These are phyloP conservation scores for Phortica variegata DNA, from an alignment of 1,140 invertebrate genomes.

Conservation along the genomic window DNA sequence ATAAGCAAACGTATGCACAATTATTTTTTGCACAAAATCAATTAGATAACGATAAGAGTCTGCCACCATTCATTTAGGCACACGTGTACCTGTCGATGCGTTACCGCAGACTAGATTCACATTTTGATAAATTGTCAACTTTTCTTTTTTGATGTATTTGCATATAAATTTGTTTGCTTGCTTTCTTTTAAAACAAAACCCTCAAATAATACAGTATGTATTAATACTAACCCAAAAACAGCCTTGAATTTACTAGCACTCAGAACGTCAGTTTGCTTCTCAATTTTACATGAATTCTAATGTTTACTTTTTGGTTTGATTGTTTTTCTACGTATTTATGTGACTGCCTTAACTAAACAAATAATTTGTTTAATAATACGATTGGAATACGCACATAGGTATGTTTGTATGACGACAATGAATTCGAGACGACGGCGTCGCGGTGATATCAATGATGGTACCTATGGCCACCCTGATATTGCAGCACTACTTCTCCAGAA, in stretches of 20 bases:
- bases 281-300: not conserved
- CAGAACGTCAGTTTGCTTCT: not conserved
- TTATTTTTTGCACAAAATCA: not conserved
- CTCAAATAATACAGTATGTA: not conserved
- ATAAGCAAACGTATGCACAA: conserved; percentile 14
- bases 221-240: not conserved
- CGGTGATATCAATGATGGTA: too few relatives aligned
- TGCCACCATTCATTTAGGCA: conserved; percentile 2
- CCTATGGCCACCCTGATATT: too few relatives aligned
- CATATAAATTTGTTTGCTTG: too few relatives aligned
- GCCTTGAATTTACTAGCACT: not conserved
- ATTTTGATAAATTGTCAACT: too few relatives aligned
- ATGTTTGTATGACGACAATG: too few relatives aligned
- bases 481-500: too few relatives aligned
- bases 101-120: too few relatives aligned
- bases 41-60: not conserved
- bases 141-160: too few relatives aligned
- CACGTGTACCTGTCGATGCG: conserved; percentile 2
- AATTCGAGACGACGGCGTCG: too few relatives aligned
- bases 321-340: not conserved
- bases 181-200: not conserved
- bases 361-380: too few relatives aligned
- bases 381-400: too few relatives aligned
- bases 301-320: not conserved
- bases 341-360: too few relatives aligned